Percentiles rank a stretch among this genome's conserved stretches.
phyloP scores from a whole-genome alignment of 2,888 invertebrate genomes.

The Toxonevra muliebris region DNA sequence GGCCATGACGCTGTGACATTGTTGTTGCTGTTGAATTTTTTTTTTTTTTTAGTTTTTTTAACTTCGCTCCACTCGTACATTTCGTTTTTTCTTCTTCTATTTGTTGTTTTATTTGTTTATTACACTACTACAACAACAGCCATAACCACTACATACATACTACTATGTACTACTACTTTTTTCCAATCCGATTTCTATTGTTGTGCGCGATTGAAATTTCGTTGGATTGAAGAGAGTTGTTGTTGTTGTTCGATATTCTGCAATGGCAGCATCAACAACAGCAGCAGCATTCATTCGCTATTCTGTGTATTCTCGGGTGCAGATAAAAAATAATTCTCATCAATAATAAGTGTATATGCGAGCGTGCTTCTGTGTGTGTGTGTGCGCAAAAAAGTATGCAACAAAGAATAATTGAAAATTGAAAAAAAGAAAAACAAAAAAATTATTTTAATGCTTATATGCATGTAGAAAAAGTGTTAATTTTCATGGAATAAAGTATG shows the following conservation, averaged over 20 bases:
- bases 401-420: conserved; percentile 18
- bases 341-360: conserved; percentile 21
- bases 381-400: background rate
- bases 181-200: conserved; percentile 6
- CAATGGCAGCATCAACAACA: conserved; percentile 15
- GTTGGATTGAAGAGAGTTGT: background rate
- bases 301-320: no score
- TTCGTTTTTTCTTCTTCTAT: conserved; percentile 23
- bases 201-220: background rate
- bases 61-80: background rate
- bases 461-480: conserved; percentile 11
- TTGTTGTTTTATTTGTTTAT: conserved; percentile 36
- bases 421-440: conserved; percentile 20
- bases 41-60: conserved; percentile 32
- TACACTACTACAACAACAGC: conserved; percentile 42
- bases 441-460: background rate
- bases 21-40: conserved; percentile 19
- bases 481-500: background rate
- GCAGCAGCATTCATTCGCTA: background rate
- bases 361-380: background rate
- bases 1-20: conserved; percentile 25
- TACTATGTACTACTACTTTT: conserved; percentile 39
- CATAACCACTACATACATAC: conserved; percentile 19
- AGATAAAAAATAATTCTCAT: no score
- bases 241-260: conserved; percentile 3